Evolutionary conservation across 2,888 invertebrate species (phyloP).

Genomic region (Beris chalybata): DNA sequence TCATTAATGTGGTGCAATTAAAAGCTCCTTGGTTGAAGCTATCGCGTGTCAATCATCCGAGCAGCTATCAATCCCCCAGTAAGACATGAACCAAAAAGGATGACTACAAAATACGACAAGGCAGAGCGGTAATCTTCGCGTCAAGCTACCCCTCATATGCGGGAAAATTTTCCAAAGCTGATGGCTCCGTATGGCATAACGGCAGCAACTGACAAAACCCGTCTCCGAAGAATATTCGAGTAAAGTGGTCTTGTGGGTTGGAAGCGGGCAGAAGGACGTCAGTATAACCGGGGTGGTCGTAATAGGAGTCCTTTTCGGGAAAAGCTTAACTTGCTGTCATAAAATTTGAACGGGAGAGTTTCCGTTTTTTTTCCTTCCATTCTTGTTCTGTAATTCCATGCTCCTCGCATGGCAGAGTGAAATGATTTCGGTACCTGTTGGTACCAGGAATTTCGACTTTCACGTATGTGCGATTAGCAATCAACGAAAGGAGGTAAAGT

Average conservation of each 20-base stretch:
- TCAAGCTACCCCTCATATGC: too few species aligned
- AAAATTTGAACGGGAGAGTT: constrained; percentile 12
- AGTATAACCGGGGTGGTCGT: background rate
- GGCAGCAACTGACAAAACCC: too few species aligned
- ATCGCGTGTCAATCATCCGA: constrained; percentile 35
- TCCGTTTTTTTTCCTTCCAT: constrained; percentile 7
- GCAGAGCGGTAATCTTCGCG: background rate
- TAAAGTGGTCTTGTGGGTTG: too few species aligned
- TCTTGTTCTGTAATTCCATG: background rate
- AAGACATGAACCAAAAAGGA: background rate
- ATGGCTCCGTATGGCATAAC: too few species aligned
- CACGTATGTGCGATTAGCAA: constrained; percentile 30
- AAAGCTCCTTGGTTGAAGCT: constrained; percentile 32
- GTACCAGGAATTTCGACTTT: constrained; percentile 30
- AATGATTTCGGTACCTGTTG: constrained; percentile 32
- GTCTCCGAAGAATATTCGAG: too few species aligned
- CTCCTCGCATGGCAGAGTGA: constrained; percentile 4
- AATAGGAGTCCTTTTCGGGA: constrained; percentile 2
- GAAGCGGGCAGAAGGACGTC: background rate
- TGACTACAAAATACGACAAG: constrained; percentile 19
- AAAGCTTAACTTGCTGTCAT: constrained; percentile 16
- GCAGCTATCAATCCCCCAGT: constrained; percentile 32
- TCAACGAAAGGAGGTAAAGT: constrained; percentile 24
- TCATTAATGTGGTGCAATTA: constrained; percentile 35
- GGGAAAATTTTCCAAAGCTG: too few species aligned